Evolutionary conservation across 1,140 invertebrate species (phyloP).

Genomic region (Hydropsyche tenuis): DNA sequence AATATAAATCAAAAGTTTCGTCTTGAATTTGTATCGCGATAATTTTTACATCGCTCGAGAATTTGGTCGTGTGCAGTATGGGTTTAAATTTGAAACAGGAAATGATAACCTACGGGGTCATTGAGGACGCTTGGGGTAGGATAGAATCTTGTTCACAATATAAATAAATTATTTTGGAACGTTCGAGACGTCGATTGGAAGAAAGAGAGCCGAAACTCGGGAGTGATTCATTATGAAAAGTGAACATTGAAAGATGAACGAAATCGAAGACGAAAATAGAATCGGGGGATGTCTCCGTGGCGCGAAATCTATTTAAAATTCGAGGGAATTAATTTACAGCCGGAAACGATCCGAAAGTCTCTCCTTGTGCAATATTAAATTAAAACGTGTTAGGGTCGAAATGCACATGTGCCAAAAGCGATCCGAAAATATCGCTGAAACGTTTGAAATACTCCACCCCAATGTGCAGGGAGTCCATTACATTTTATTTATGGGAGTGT

Average conservation of each 20-base stretch:
- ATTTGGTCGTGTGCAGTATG: conserved; percentile 33
- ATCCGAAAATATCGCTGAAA: neutral
- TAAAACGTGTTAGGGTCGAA: conserved; percentile 26
- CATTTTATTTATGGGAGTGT: neutral
- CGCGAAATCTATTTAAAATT: conserved; percentile 31
- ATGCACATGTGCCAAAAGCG: conserved; percentile 40
- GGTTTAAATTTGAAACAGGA: conserved; percentile 46
- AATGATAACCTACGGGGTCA: conserved; percentile 44
- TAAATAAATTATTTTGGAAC: too few species aligned
- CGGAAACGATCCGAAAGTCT: conserved; percentile 32
- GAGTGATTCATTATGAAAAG: too few species aligned
- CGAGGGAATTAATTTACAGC: conserved; percentile 44
- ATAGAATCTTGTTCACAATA: neutral
- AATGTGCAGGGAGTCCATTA: neutral
- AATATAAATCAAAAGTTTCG: neutral
- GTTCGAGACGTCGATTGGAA: too few species aligned
- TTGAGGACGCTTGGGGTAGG: conserved; percentile 32
- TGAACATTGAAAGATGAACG: neutral
- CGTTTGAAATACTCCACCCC: neutral
- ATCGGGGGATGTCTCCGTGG: too few species aligned
- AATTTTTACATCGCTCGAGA: conserved; percentile 36
- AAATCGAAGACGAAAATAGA: neutral
- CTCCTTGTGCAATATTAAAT: conserved; percentile 32
- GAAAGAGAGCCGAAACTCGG: too few species aligned
- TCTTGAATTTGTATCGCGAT: conserved; percentile 6